Percentiles rank a stretch among this genome's conserved stretches.
These are phyloP conservation scores for Eunapius fragilis DNA, from an alignment of 37 sponge, comb jelly and placozoan species.

Conservation along the genomic window DNA sequence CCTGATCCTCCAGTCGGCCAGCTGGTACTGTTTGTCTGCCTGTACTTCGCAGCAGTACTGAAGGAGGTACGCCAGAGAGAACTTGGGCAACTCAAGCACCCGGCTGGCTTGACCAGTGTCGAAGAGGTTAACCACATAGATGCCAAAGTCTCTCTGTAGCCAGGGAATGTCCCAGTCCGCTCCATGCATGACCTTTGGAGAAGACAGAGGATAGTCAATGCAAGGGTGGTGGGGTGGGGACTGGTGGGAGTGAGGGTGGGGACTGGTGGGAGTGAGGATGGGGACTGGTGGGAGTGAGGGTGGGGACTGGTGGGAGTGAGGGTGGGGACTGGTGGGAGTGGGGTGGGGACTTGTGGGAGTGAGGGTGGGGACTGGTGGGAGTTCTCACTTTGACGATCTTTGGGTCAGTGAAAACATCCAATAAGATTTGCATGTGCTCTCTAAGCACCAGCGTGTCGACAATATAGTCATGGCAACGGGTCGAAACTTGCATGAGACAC, in stretches of 20 bases:
- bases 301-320: background rate
- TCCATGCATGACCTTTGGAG: slow-evolving; percentile 90
- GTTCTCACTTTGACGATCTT: slow-evolving; percentile 85
- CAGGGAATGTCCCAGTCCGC: slow-evolving; percentile 88
- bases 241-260: background rate
- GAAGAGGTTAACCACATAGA: slow-evolving; percentile 97
- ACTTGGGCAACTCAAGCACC: slow-evolving; percentile 70
- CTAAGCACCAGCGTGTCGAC: slow-evolving; percentile 87
- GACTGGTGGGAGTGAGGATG: background rate
- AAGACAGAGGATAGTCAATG: no score
- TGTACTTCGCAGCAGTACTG: slow-evolving; percentile 85
- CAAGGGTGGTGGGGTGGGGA: no score
- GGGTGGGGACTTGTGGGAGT: background rate
- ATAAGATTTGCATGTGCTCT: slow-evolving; percentile 70
- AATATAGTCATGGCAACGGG: slow-evolving; percentile 87
- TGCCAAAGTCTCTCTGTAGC: slow-evolving; percentile 94
- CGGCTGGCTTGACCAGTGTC: slow-evolving; percentile 89
- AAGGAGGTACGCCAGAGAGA: slow-evolving; percentile 90
- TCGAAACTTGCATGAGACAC: slow-evolving; percentile 96
- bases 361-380: background rate
- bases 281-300: background rate
- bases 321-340: background rate
- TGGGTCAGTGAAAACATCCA: slow-evolving; percentile 91
- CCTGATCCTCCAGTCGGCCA: slow-evolving; percentile 98
- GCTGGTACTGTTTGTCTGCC: slow-evolving; percentile 94